These are phyloP conservation scores for Myripristis jacobus DNA, from an alignment of 2,797 vertebrate genomes.

Conservation along the genomic window DNA sequence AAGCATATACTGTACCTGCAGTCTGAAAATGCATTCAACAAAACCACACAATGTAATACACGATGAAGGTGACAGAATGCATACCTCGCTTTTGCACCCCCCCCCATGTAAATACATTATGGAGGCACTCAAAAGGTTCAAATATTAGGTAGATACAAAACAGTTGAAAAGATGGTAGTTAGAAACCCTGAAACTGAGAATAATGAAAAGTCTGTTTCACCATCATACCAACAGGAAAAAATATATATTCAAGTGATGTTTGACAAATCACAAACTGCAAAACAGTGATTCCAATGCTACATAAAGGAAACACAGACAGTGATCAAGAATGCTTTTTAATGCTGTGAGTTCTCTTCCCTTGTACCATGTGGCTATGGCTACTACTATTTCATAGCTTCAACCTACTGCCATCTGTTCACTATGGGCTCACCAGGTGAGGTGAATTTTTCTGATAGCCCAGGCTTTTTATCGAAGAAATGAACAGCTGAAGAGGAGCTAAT, in stretches of 20 bases:
- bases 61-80: constrained; percentile 22
- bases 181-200: too few species aligned
- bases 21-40: constrained; percentile 3
- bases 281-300: neutral
- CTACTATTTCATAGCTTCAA: neutral
- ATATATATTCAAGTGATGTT: neutral
- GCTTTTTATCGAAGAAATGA: too few species aligned
- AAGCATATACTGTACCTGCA: constrained; percentile 19
- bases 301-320: constrained; percentile 2
- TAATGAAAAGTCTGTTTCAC: too few species aligned
- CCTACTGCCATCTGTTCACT: too few species aligned
- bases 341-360: constrained; percentile 3
- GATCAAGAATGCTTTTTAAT: constrained; percentile 8
- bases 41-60: neutral
- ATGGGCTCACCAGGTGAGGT: too few species aligned
- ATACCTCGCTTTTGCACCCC: constrained; percentile 23
- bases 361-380: constrained; percentile 31
- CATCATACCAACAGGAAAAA: too few species aligned
- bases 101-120: neutral
- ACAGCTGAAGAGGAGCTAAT: too few species aligned
- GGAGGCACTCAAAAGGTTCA: too few species aligned
- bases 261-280: neutral
- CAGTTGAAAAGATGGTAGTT: too few species aligned
- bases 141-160: too few species aligned
- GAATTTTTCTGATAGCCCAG: neutral